phyloP scores from a whole-genome alignment of 2,888 invertebrate genomes.

The Amitus sp. region DNA sequence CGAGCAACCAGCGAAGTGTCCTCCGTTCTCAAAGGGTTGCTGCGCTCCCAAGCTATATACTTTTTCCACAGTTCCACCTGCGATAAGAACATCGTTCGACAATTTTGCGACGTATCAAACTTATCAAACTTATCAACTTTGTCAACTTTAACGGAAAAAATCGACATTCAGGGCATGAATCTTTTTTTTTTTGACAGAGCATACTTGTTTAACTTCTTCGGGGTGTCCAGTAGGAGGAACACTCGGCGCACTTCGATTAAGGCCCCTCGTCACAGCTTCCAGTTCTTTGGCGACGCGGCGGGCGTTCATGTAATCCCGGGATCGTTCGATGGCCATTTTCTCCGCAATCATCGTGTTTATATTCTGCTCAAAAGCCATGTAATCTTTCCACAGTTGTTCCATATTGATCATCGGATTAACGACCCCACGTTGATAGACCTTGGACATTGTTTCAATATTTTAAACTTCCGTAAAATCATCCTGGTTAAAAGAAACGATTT shows the following conservation, averaged over 20 bases:
- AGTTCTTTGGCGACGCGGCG: constrained; percentile 95
- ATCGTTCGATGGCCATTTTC: constrained; percentile 96
- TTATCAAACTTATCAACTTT: no score
- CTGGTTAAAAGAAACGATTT: no score
- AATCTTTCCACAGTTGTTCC: constrained; percentile 97
- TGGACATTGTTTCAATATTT: no score
- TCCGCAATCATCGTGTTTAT: constrained; percentile 92
- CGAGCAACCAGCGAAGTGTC: constrained; percentile 93
- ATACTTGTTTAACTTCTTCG: constrained; percentile 92
- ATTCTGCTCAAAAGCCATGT: constrained; percentile 94
- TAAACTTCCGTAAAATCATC: no score
- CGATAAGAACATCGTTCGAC: constrained; percentile 25
- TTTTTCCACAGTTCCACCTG: constrained; percentile 99
- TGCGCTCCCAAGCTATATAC: constrained; percentile 97
- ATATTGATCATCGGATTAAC: constrained; percentile 97
- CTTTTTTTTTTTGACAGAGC: background rate
- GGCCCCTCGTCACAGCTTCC: constrained; percentile 92
- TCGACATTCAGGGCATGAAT: background rate
- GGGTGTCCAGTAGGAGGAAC: constrained; percentile 92
- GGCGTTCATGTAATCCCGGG: constrained; percentile 98
- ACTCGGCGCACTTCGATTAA: constrained; percentile 95
- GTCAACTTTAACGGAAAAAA: no score
- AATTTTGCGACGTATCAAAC: no score
- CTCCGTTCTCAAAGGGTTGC: constrained; percentile 95
- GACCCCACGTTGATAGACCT: constrained; percentile 95